Evolutionary conservation across 2,888 invertebrate species (phyloP).

Genomic region (Caprella mutica): DNA sequence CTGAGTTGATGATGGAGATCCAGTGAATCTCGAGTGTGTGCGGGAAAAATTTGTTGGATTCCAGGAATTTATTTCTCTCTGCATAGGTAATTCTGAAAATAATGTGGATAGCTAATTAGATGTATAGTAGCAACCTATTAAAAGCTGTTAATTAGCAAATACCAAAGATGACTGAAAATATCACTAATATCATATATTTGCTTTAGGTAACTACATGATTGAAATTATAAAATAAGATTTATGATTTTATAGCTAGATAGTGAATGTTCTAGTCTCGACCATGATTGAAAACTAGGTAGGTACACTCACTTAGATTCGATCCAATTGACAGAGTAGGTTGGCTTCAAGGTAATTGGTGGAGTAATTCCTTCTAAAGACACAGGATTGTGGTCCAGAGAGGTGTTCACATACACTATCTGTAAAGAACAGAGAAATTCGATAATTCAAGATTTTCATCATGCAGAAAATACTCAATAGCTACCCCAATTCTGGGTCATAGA

Average conservation of each 20-base stretch:
- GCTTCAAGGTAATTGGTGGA: constrained; percentile 41
- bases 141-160: not conserved
- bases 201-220: too few species aligned
- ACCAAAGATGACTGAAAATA: not conserved
- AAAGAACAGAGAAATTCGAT: constrained; percentile 19
- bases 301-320: constrained; percentile 41
- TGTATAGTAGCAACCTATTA: not conserved
- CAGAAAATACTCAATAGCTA: too few species aligned
- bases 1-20: constrained; percentile 47
- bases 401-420: constrained; percentile 44
- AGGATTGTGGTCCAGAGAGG: constrained; percentile 42
- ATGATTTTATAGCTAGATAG: too few species aligned
- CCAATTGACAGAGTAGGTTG: constrained; percentile 46
- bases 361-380: constrained; percentile 39
- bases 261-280: not conserved
- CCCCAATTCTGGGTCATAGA: too few species aligned
- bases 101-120: not conserved
- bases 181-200: too few species aligned
- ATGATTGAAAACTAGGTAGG: not conserved
- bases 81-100: constrained; percentile 40
- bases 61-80: constrained; percentile 40
- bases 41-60: constrained; percentile 44
- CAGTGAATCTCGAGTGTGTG: constrained; percentile 47
- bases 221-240: too few species aligned
- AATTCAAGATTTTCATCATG: too few species aligned